Evolutionary conservation across 2,888 invertebrate genomes (phyloP), one percentile per base, ranked within the genome.

Genomic region (Nudaria mundana): DNA sequence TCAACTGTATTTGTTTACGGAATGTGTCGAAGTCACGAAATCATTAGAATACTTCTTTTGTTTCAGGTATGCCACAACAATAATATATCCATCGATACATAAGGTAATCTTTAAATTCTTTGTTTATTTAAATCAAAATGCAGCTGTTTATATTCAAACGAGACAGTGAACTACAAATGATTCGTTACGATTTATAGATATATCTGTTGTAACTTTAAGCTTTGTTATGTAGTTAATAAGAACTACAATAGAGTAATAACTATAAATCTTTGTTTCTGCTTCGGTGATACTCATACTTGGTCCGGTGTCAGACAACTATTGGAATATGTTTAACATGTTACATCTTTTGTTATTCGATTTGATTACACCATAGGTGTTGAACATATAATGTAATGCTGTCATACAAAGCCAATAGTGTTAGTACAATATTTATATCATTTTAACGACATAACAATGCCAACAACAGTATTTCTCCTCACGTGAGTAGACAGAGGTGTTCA

Each of bases 41-140:
- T 25, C 8, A 16, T 35, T 20, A 20, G 3, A 13, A 29, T 29
- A 26, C n/a, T 46, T 54, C 53, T 44, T 57, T 65, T 64, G 52
- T 73, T 70, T 25, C 71, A 76, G 76, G 76, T 76, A 76, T 48
- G 68, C 66, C 38, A 35, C 24, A 28, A 18, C 29, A 5, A 20
- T 29, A 40, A 34, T 20, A 26, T 8, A 33, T 10, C 18, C 5
- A 14, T 23, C 10, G n/a, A 25, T 37, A 36, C 44, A 45, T 16
- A 33, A 12, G 37, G 4, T 32, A 20, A 23, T 37, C 16, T 30
- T 29, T 30, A 10, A 5, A 37, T 49, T 56, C 44, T 52, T 44
- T 51, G 28, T 48, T 43, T 43, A 52, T 54, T 53, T 44, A 32
- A 35, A 31, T 48, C 42, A 49, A 47, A 22, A n/a, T 31, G n/a